These are phyloP conservation scores for Poecilia gillii DNA, from an alignment of 2,797 vertebrate genomes.

Conservation along the genomic window DNA sequence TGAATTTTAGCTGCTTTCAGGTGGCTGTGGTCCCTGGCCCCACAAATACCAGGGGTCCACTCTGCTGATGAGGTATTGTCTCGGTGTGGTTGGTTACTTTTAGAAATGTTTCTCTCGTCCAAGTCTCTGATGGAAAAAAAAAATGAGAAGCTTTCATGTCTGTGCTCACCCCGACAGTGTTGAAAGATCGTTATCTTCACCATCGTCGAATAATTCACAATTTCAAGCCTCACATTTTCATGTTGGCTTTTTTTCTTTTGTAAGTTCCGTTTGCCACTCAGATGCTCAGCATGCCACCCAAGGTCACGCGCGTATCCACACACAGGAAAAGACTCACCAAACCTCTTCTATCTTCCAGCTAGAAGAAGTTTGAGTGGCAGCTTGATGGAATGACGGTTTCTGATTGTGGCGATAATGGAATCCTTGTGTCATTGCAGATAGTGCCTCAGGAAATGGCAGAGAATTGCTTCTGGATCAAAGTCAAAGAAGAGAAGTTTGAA, in stretches of 20 bases:
- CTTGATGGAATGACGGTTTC: slow-evolving; percentile 60
- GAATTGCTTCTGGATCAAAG: slow-evolving; percentile 98
- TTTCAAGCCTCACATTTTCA: slow-evolving; percentile 5
- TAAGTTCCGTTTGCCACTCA: slow-evolving; percentile 22
- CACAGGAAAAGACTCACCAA: slow-evolving; percentile 36
- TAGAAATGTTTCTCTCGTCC: slow-evolving; percentile 17
- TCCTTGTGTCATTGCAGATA: slow-evolving; percentile 87
- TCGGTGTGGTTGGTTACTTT: slow-evolving; percentile 24
- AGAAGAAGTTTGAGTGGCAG: slow-evolving; percentile 76
- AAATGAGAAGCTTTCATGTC: slow-evolving; percentile 23
- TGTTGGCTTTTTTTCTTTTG: slow-evolving; percentile 14
- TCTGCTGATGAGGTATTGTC: slow-evolving; percentile 26
- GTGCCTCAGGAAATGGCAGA: slow-evolving; percentile 95
- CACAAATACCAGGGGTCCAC: background rate
- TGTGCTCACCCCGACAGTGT: slow-evolving; percentile 14
- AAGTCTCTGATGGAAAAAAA: slow-evolving; percentile 15
- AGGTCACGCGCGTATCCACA: slow-evolving; percentile 47
- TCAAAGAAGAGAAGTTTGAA: slow-evolving; percentile 95
- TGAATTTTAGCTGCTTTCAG: background rate
- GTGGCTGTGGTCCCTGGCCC: no score
- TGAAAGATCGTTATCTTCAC: slow-evolving; percentile 18
- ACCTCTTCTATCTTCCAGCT: slow-evolving; percentile 55
- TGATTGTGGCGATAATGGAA: slow-evolving; percentile 80
- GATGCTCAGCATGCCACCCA: slow-evolving; percentile 36
- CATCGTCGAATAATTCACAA: slow-evolving; percentile 31